phyloP scores from a whole-genome alignment of 2,113 vertebrate genomes.

The Pelodiscus sinensis region DNA sequence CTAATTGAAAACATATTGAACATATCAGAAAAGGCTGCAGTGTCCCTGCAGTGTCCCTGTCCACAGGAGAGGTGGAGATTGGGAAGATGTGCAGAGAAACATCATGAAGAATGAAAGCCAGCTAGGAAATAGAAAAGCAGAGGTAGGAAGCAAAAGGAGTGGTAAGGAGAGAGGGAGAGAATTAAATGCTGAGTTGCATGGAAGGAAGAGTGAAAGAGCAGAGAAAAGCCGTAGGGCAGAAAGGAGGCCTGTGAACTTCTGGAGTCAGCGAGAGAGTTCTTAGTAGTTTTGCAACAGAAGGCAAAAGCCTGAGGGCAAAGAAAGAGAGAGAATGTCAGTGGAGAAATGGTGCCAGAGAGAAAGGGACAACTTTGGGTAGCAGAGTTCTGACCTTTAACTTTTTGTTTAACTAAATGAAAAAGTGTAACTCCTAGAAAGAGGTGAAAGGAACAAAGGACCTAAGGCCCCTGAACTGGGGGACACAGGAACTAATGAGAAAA shows the following conservation, averaged over 20 bases:
- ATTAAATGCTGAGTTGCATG: background rate
- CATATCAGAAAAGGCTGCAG: background rate
- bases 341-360: background rate
- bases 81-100: background rate
- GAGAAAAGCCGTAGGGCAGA: background rate
- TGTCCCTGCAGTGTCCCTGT: too few species aligned
- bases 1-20: background rate
- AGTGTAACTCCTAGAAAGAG: background rate
- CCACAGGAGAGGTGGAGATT: background rate
- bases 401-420: background rate
- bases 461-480: background rate
- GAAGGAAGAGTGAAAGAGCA: background rate
- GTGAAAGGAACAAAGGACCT: background rate
- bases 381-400: background rate
- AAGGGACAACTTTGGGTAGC: background rate
- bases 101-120: fast-evolving
- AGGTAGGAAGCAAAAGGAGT: background rate
- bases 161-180: background rate
- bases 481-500: background rate
- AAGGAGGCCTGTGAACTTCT: background rate
- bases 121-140: background rate
- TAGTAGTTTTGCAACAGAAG: background rate
- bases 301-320: background rate
- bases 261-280: background rate
- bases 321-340: background rate